Percentiles rank a stretch among this genome's conserved stretches.
These are phyloP conservation scores for Hyperopisus bebe DNA, from an alignment of 2,113 vertebrate species.

Conservation along the genomic window DNA sequence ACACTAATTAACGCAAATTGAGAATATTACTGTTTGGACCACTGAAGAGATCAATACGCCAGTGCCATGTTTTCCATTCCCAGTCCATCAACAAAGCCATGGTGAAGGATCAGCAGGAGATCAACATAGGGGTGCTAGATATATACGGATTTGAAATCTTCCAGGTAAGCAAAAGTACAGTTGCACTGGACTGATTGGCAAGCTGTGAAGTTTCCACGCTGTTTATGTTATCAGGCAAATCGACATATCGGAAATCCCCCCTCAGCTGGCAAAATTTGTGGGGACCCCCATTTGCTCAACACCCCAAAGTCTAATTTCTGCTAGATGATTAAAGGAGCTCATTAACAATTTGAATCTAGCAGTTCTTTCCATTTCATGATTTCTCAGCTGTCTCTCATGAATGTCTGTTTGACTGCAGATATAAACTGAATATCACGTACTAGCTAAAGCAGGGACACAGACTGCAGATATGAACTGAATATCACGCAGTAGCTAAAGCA, in stretches of 20 bases:
- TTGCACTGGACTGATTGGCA: not conserved
- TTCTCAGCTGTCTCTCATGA: not conserved
- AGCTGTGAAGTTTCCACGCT: not conserved
- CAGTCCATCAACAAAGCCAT: constrained; percentile 96
- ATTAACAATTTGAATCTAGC: not conserved
- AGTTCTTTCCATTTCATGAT: not conserved
- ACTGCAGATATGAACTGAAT: too few relatives aligned
- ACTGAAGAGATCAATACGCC: not conserved
- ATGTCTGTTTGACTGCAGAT: not conserved
- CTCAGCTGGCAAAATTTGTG: not conserved
- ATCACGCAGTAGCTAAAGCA: not conserved
- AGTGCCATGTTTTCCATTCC: constrained; percentile 11
- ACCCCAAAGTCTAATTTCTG: not conserved
- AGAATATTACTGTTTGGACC: not conserved
- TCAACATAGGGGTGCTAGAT: constrained; percentile 89
- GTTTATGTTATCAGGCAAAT: not conserved
- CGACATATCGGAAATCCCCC: not conserved
- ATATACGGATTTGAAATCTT: constrained; percentile 99
- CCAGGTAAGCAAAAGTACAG: constrained; percentile 62
- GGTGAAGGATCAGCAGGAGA: constrained; percentile 88
- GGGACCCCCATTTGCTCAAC: not conserved
- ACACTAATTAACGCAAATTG: not conserved
- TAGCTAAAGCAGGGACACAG: too few relatives aligned
- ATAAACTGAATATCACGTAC: too few relatives aligned
- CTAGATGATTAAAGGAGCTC: not conserved